These are phyloP conservation scores for Orthosia gracilis DNA, from an alignment of 2,888 invertebrate species.

Conservation along the genomic window DNA sequence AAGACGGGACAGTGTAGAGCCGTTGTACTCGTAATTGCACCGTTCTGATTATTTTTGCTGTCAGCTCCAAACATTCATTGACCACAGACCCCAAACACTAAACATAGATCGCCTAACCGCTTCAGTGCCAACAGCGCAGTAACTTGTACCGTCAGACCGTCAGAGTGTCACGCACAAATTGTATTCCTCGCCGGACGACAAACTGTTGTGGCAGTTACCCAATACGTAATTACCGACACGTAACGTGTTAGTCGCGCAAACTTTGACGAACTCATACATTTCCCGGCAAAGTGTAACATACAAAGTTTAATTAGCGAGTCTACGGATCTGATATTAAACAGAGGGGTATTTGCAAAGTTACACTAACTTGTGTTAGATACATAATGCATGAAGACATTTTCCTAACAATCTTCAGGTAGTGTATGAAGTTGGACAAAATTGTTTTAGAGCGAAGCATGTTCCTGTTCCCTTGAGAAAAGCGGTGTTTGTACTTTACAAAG, in stretches of 20 bases:
- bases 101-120: slow-evolving; percentile 45
- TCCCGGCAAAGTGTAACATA: slow-evolving; percentile 59
- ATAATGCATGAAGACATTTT: slow-evolving; percentile 54
- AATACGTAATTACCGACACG: slow-evolving; percentile 66
- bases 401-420: slow-evolving; percentile 46
- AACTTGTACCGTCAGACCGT: slow-evolving; percentile 29
- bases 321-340: slow-evolving; percentile 51
- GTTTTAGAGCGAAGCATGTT: slow-evolving; percentile 33
- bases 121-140: slow-evolving; percentile 5
- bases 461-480: neutral
- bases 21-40: slow-evolving; percentile 4
- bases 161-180: slow-evolving; percentile 47
- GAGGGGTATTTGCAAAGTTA: slow-evolving; percentile 53
- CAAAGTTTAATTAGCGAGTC: slow-evolving; percentile 66
- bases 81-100: slow-evolving; percentile 27
- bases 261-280: slow-evolving; percentile 65
- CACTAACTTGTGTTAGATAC: slow-evolving; percentile 47
- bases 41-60: slow-evolving; percentile 30
- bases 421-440: slow-evolving; percentile 38
- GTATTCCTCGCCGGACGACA: slow-evolving; percentile 44
- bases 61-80: slow-evolving; percentile 31
- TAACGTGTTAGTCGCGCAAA: slow-evolving; percentile 60
- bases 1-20: slow-evolving; percentile 1
- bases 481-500: neutral
- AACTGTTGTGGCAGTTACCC: slow-evolving; percentile 63